phyloP scores from a whole-genome alignment of 2,888 invertebrate species.

The Eristalinus sepulchralis region DNA sequence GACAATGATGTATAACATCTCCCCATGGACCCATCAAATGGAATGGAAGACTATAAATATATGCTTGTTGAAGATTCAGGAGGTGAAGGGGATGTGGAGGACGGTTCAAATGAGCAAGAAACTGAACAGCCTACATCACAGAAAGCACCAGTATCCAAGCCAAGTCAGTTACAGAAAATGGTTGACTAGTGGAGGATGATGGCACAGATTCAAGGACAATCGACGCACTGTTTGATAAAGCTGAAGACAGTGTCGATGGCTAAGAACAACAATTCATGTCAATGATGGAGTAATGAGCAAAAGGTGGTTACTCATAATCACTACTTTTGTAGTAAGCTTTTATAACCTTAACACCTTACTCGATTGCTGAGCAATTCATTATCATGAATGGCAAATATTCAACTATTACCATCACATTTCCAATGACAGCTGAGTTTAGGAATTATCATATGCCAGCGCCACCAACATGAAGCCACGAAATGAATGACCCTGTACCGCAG shows the following conservation, averaged over 20 bases:
- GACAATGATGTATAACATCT: constrained; percentile 73
- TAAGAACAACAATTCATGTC: too few relatives aligned
- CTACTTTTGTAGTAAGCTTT: too few relatives aligned
- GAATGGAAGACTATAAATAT: constrained; percentile 73
- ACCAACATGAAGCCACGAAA: too few relatives aligned
- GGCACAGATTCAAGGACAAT: constrained; percentile 73
- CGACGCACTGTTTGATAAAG: constrained; percentile 81
- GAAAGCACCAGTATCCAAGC: constrained; percentile 36
- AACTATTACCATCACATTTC: too few relatives aligned
- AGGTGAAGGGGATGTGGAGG: constrained; percentile 63
- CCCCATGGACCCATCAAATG: constrained; percentile 77
- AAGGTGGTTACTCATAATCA: too few relatives aligned
- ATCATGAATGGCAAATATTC: too few relatives aligned
- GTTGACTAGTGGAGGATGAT: constrained; percentile 82
- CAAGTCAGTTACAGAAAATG: constrained; percentile 74
- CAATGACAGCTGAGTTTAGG: too few relatives aligned
- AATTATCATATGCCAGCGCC: too few relatives aligned
- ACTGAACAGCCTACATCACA: not conserved
- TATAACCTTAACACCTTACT: too few relatives aligned
- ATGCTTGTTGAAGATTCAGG: constrained; percentile 71
- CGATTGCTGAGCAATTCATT: too few relatives aligned
- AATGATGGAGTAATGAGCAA: too few relatives aligned
- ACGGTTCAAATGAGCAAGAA: constrained; percentile 56
- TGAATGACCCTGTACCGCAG: too few relatives aligned
- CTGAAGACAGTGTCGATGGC: constrained; percentile 76